phyloP scores from a whole-genome alignment of 2,888 invertebrate species.

The Danaus chrysippus region DNA sequence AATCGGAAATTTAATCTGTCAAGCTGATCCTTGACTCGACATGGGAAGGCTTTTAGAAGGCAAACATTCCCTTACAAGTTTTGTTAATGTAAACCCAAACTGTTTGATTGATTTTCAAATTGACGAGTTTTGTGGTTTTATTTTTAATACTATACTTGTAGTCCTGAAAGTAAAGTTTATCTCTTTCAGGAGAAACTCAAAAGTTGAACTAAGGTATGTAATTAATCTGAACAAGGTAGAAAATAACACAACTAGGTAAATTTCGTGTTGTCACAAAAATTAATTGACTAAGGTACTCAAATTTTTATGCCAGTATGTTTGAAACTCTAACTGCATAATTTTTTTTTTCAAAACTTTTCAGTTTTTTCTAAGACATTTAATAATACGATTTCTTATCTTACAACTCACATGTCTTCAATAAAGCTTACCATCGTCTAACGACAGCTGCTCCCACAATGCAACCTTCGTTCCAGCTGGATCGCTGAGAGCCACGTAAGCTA shows the following conservation, averaged over 20 bases:
- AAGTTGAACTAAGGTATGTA: too few species aligned
- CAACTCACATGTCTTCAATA: background rate
- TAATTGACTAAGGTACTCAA: too few species aligned
- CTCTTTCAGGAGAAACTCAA: too few species aligned
- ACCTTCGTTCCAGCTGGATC: conserved; percentile 82
- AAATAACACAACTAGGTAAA: too few species aligned
- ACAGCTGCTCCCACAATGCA: conserved; percentile 82
- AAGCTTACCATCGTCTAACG: conserved; percentile 80
- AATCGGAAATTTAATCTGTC: conserved; percentile 62
- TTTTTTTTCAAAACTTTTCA: background rate
- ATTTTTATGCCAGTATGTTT: too few species aligned
- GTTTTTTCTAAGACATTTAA: background rate
- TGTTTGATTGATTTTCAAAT: background rate
- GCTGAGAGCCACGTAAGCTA: conserved; percentile 80
- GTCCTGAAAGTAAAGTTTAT: too few species aligned
- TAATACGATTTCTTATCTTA: background rate
- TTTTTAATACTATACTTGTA: too few species aligned
- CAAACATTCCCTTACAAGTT: conserved; percentile 39
- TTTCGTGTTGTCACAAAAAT: too few species aligned
- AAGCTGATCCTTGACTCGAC: conserved; percentile 46
- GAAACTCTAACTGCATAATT: too few species aligned
- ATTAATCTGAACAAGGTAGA: too few species aligned
- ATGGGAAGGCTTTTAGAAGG: conserved; percentile 59
- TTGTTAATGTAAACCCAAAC: conserved; percentile 8
- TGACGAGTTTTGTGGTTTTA: background rate